Evolutionary conservation across 2,797 vertebrate genomes (phyloP), one percentile per base, ranked within the genome.

Genomic region (Catharus ustulatus): DNA sequence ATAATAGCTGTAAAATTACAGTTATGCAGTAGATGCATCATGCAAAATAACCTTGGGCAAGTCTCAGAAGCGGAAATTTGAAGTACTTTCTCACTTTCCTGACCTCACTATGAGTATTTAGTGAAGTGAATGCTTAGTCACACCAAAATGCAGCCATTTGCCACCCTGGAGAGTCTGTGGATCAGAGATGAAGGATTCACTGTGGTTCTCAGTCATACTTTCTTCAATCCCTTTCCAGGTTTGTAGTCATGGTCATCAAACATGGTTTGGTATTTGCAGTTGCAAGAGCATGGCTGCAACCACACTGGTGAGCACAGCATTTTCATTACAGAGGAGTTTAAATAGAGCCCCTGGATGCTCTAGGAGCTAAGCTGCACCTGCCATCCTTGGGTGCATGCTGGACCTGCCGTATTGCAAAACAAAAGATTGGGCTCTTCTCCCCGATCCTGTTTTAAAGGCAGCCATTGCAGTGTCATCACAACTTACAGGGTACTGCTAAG

Each of bases 1-100:
- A 57, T 76, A 90, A 86, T 36, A 69, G 74, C 23, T 73, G n/a
- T 90, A 90, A 93, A 94, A 86, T 66, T 90, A 88, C 49, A 82
- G 36, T 52, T 76, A 55, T 79, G 19, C 40, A 59, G 43, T 23
- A 73, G n/a, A 49, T 45, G 19, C 10, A 68, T 81, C 51, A 62
- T 20, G 52, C 0, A 0, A 54, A 80, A 61, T 72, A 94, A 91
- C 74, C 14, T 72, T 79, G 26, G 21, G 38, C 11, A 58, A 86
- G 12, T 7, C 18, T 81, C 15, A 36, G 1, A 14, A 54, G 11
- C 61, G 24, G 24, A 34, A 58, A 81, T 29, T 64, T 46, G 69
- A 84, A 86, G 15, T 40, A 81, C 43, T 84, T 95, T 11, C 22
- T 81, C 67, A 26, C 10, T 84, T 90, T 82, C 11, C 30, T 78